Conservation (phyloP, 1,140 invertebrate species). For the Eumaeus atala region DNA sequence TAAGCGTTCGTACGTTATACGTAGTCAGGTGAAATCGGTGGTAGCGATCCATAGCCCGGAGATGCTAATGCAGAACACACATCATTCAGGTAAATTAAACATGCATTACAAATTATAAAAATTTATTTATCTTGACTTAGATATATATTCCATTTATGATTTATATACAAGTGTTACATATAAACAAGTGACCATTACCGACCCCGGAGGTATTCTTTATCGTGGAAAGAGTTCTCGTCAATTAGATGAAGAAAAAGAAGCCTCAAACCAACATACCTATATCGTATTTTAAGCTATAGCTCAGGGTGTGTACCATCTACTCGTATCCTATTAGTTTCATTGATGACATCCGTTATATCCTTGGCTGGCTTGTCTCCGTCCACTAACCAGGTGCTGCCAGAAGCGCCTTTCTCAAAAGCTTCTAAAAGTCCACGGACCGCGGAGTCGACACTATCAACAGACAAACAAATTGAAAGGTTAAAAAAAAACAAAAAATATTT, state of each 20-base stretch:
- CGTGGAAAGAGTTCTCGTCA: too few species aligned
- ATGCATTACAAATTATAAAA: too few species aligned
- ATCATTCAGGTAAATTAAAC: too few species aligned
- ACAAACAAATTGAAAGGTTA: slow-evolving; percentile 7
- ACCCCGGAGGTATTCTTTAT: too few species aligned
- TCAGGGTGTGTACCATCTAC: slow-evolving; percentile 12
- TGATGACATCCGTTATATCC: slow-evolving; percentile 29
- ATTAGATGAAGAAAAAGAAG: neutral
- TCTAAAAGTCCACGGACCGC: slow-evolving; percentile 32
- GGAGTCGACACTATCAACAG: slow-evolving; percentile 21
- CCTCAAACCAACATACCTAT: neutral
- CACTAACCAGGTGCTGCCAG: slow-evolving; percentile 35
- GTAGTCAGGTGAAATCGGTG: too few species aligned
- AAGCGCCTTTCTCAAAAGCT: slow-evolving; percentile 29
- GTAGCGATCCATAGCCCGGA: too few species aligned
- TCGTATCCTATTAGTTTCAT: slow-evolving; percentile 27
- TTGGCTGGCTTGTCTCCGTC: slow-evolving; percentile 15
- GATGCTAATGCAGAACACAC: too few species aligned
- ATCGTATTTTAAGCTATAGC: neutral
- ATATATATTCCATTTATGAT: too few species aligned
- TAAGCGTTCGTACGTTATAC: too few species aligned
- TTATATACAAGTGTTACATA: too few species aligned
- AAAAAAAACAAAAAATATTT: slow-evolving; percentile 9
- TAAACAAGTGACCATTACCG: too few species aligned
- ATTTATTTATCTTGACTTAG: too few species aligned